Percentiles rank a stretch among this genome's conserved stretches.
Conservation (phyloP, 2,888 invertebrate genomes). For the Yponomeuta cagnagella region DNA sequence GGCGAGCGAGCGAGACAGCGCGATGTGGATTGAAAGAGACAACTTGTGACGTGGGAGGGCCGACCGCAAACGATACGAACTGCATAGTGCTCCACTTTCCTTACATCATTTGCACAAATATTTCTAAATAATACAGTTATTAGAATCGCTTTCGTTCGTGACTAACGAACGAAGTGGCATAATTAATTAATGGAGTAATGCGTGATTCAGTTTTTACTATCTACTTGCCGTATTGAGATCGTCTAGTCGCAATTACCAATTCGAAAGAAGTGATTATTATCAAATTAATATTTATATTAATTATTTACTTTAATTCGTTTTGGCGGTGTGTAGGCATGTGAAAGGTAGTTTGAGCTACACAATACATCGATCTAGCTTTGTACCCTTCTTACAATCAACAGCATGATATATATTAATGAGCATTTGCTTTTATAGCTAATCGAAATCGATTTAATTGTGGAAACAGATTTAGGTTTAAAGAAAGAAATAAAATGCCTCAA, state of each 20-base stretch:
- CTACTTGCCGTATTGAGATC: background rate
- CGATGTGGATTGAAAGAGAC: slow-evolving; percentile 56
- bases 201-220: slow-evolving; percentile 1
- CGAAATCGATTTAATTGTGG: too few relatives aligned
- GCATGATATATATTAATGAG: too few relatives aligned
- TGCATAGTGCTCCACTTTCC: slow-evolving; percentile 52
- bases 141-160: slow-evolving; percentile 12
- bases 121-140: slow-evolving; percentile 21
- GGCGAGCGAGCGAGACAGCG: slow-evolving; percentile 53
- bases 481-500: too few relatives aligned
- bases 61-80: slow-evolving; percentile 60
- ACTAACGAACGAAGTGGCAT: slow-evolving; percentile 2
- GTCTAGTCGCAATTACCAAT: background rate
- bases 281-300: too few relatives aligned
- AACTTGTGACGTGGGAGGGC: slow-evolving; percentile 55
- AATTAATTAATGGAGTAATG: slow-evolving; percentile 7
- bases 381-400: too few relatives aligned
- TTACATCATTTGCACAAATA: slow-evolving; percentile 25
- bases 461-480: too few relatives aligned
- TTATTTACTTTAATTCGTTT: background rate
- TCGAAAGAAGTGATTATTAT: background rate
- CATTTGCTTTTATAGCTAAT: too few relatives aligned
- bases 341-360: too few relatives aligned
- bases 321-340: too few relatives aligned
- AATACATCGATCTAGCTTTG: too few relatives aligned